These are phyloP conservation scores for Gadus chalcogrammus DNA, from an alignment of 2,113 vertebrate genomes.

Conservation along the genomic window DNA sequence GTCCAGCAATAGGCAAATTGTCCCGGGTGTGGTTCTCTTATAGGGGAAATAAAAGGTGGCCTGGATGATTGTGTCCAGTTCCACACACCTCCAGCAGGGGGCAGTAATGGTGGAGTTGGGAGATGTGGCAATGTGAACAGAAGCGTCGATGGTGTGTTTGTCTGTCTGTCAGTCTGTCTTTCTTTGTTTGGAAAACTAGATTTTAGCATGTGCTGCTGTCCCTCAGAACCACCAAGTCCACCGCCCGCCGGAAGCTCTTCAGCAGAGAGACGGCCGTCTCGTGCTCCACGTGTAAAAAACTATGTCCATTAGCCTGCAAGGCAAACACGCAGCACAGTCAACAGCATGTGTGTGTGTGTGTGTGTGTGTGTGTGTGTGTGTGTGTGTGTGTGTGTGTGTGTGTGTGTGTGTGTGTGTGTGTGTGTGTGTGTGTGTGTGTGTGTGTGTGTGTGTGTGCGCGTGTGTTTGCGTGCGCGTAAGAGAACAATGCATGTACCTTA, in stretches of 20 bases:
- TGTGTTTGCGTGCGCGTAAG: not conserved
- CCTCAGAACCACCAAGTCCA: conserved; percentile 98
- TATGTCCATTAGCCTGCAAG: conserved; percentile 98
- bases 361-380: not conserved
- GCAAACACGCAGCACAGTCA: conserved; percentile 73
- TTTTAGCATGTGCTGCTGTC: conserved; percentile 89
- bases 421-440: not conserved
- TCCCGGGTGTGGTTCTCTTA: conserved; percentile 58
- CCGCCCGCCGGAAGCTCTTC: conserved; percentile 99
- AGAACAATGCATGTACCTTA: not conserved
- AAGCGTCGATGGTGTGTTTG: conserved; percentile 31
- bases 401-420: not conserved
- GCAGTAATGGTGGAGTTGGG: conserved; percentile 41
- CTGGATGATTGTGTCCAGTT: conserved; percentile 49
- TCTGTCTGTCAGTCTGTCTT: conserved; percentile 35
- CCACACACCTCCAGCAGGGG: conserved; percentile 49
- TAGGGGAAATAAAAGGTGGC: conserved; percentile 30
- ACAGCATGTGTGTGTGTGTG: conserved; percentile 60
- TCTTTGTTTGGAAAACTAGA: conserved; percentile 77
- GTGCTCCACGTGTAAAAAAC: conserved; percentile 98
- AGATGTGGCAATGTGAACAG: conserved; percentile 49
- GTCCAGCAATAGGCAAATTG: conserved; percentile 99
- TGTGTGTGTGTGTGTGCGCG: not conserved
- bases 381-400: not conserved
- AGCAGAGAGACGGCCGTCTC: conserved; percentile 96